A percentile compares a stretch with the other conserved stretches of the same genome.
Evolutionary conservation across 2,113 vertebrate genomes (phyloP).

Genomic region (Neodon shergylaensis): DNA sequence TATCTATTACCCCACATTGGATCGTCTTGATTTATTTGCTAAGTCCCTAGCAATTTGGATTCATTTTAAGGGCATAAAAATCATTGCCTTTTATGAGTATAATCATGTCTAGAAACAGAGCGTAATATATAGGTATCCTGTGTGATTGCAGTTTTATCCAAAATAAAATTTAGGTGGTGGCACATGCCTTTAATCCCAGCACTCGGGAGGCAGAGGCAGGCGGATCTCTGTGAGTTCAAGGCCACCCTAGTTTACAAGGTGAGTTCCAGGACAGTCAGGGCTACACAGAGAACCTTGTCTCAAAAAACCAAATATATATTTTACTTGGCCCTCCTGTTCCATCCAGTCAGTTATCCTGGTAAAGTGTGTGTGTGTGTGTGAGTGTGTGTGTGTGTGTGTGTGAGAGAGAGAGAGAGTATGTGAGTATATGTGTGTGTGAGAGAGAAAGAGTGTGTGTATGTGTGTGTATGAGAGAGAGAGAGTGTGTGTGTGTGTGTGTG

Average conservation of each 20-base stretch:
- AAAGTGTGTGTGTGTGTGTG: background rate
- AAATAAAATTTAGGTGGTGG: background rate
- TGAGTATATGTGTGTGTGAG: background rate
- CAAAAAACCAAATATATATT: background rate
- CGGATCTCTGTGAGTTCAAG: no score
- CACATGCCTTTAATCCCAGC: no score
- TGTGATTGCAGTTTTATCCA: background rate
- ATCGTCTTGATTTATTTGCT: background rate
- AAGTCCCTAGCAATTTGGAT: background rate
- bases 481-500: background rate
- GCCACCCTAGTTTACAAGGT: no score
- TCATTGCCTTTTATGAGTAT: constrained; percentile 22
- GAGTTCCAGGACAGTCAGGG: no score
- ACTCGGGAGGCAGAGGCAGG: no score
- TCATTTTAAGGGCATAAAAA: background rate
- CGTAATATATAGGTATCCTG: background rate
- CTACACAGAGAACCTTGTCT: no score
- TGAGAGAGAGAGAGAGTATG: no score
- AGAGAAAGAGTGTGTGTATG: no score
- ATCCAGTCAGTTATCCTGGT: background rate
- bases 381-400: background rate
- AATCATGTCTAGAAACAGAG: background rate
- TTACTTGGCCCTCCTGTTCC: background rate
- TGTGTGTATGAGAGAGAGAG: no score
- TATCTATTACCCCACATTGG: background rate